Percentiles rank a stretch among this genome's conserved stretches.
These are phyloP conservation scores for Eucidaris tribuloides DNA, from an alignment of 35 echinoderm and acorn worm genomes.

Conservation along the genomic window DNA sequence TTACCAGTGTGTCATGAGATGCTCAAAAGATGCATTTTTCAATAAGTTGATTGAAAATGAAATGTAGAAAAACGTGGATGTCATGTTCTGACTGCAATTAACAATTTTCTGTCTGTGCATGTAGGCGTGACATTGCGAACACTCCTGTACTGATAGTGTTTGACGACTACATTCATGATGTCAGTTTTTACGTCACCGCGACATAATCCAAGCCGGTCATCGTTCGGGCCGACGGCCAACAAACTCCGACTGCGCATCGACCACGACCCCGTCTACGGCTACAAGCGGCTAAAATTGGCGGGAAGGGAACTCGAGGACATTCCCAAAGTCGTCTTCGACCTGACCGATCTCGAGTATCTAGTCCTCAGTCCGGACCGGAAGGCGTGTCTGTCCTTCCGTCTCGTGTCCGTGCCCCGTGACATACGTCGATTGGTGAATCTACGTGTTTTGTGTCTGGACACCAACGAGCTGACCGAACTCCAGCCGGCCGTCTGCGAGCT, in stretches of 20 bases:
- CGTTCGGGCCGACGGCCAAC: neutral
- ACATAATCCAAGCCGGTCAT: too few relatives aligned
- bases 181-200: too few relatives aligned
- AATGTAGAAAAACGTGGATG: too few relatives aligned
- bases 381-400: constrained; percentile 55
- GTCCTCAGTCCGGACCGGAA: constrained; percentile 83
- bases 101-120: too few relatives aligned
- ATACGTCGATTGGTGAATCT: constrained; percentile 58
- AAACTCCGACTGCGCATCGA: constrained; percentile 54
- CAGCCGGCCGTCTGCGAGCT: constrained; percentile 61
- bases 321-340: constrained; percentile 54
- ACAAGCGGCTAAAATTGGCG: constrained; percentile 70
- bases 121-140: too few relatives aligned
- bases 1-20: too few relatives aligned
- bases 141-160: too few relatives aligned
- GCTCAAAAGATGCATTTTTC: too few relatives aligned
- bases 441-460: constrained; percentile 79
- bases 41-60: too few relatives aligned
- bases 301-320: constrained; percentile 65
- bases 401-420: constrained; percentile 44
- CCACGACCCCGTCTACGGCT: constrained; percentile 54
- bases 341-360: constrained; percentile 72
- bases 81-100: too few relatives aligned
- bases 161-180: too few relatives aligned
- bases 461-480: constrained; percentile 73